A percentile compares a stretch with the other conserved stretches of the same genome.
Conservation (phyloP, 37 sponge, comb jelly and placozoan species). For the Axinella damicornis region DNA sequence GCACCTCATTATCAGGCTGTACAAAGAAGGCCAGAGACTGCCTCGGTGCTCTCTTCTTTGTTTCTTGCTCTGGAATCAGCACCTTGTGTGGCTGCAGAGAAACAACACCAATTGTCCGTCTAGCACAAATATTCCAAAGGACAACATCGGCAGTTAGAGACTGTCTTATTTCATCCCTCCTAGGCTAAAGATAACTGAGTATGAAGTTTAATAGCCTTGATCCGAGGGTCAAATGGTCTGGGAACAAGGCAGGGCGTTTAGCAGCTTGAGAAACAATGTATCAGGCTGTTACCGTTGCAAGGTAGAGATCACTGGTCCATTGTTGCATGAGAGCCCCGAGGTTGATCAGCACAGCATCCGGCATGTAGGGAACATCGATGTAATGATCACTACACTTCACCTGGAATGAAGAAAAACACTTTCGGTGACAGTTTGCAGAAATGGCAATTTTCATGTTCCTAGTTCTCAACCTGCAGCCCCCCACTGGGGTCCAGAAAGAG, state of each 20-base stretch:
- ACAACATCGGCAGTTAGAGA: too few species aligned
- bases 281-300: conserved; percentile 52
- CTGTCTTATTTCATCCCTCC: too few species aligned
- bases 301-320: conserved; percentile 74
- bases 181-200: too few species aligned
- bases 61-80: conserved; percentile 58
- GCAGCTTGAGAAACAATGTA: too few species aligned
- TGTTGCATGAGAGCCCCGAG: conserved; percentile 80
- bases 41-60: conserved; percentile 2
- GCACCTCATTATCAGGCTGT: conserved; percentile 72
- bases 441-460: too few species aligned
- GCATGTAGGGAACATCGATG: conserved; percentile 68
- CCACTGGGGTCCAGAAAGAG: conserved; percentile 77
- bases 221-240: too few species aligned
- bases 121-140: too few species aligned
- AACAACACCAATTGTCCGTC: too few species aligned
- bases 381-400: conserved; percentile 53
- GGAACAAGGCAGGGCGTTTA: too few species aligned
- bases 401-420: conserved; percentile 24
- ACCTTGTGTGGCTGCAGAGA: conserved; percentile 74
- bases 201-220: too few species aligned
- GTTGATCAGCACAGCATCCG: conserved; percentile 70
- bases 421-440: too few species aligned
- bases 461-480: conserved; percentile 61
- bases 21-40: conserved; percentile 84